Percentiles rank a stretch among this genome's conserved stretches.
Evolutionary conservation across 92 coral and sea anemone genomes (phyloP).

Genomic region (Metridium senile): DNA sequence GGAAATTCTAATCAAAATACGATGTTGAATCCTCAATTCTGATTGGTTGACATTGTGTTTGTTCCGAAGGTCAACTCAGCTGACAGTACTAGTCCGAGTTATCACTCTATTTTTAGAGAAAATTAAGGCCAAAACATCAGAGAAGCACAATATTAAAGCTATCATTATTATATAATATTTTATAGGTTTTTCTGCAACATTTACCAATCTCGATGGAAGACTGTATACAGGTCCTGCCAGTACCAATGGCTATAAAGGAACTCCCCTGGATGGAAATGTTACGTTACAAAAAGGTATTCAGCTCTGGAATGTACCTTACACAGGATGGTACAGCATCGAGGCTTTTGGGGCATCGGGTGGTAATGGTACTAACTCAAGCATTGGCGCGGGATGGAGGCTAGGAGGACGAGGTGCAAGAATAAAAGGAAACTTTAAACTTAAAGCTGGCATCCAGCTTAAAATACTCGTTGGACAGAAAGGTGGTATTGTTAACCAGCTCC

Average conservation of each 20-base stretch:
- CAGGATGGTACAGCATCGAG: conserved; percentile 72
- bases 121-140: no score
- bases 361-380: conserved; percentile 51
- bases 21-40: no score
- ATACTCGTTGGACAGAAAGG: conserved; percentile 85
- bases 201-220: conserved; percentile 69
- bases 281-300: conserved; percentile 68
- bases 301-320: conserved; percentile 84
- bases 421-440: conserved; percentile 57
- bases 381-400: conserved; percentile 10
- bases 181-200: conserved; percentile 20
- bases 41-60: no score
- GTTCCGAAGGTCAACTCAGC: no score
- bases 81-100: no score
- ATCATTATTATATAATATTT: no score
- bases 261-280: conserved; percentile 79
- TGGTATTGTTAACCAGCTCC: conserved; percentile 3
- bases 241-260: conserved; percentile 60
- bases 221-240: conserved; percentile 67
- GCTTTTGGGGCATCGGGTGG: conserved; percentile 96
- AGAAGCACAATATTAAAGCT: no score
- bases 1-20: no score
- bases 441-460: conserved; percentile 45
- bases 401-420: conserved; percentile 92
- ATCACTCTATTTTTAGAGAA: no score